Base-by-base conservation (phyloP, 2,113 vertebrate species). In the Seriola rivoliana region DNA sequence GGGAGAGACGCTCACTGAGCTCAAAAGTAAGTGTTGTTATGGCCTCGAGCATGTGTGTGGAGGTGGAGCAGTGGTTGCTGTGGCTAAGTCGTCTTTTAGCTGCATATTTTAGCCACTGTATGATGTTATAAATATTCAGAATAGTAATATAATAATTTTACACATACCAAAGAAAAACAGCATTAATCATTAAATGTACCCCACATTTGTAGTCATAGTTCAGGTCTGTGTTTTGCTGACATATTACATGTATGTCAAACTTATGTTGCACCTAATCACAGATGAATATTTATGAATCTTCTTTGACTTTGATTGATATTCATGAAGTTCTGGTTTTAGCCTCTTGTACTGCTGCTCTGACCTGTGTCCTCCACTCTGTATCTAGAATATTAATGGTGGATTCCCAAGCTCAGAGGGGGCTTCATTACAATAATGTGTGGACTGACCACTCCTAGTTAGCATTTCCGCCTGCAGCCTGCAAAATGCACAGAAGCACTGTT, bases 1-100 rank as follows among this genome's bases (percentile, higher is more conserved):
- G 1, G 98, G 97, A 79, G 97, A 99, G 89, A 99, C 97, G 0
- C 95, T 99, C 79, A 97, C 96, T 0, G 96, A 98, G 21, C 97
- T 99, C 52, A 99, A 99, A 84, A 97, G 98, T 99, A 89, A 95
- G 95, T 8, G 12, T 5, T 17, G 16, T 8, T 2, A 6, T 36
- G 34, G 34, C 34, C 34, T 36, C 34, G 34, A 4, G 34, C 6
- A 6, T 36, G 34, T 36, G 34, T 36, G 34, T 5, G 34, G 34
- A 36, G 34, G 6, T 36, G 34, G 34, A 36, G 4, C 34, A 36
- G 4, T 36, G 34, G 6, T 36, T 4, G 34, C 34, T 36, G 4
- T 36, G 34, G 34, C 34, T 36, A 7, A 6, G 5, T 19, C 4
- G 17, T 50, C 16, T 50, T 19, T 19, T 6, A 7, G 16, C 17